Conservation (phyloP, 1,140 invertebrate species). For the Rhyacophila brunnea region DNA sequence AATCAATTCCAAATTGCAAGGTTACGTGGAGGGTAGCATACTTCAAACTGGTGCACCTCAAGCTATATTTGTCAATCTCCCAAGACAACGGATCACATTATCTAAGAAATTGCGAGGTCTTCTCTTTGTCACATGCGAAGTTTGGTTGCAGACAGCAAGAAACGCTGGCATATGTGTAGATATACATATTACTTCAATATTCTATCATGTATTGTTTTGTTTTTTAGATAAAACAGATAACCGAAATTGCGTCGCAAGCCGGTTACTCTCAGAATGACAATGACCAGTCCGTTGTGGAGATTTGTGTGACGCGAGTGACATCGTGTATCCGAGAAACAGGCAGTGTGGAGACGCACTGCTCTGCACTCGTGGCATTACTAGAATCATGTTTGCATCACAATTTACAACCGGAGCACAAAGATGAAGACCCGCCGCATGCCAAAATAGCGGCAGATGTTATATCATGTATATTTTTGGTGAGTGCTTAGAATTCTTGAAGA, state of each 20-base stretch:
- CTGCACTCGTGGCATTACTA: conserved; percentile 76
- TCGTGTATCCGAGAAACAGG: conserved; percentile 87
- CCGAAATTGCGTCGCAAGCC: conserved; percentile 73
- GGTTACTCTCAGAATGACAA: conserved; percentile 84
- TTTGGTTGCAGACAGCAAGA: too few relatives aligned
- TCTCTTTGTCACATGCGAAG: too few relatives aligned
- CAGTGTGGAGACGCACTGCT: conserved; percentile 81
- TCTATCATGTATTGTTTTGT: conserved; percentile 5
- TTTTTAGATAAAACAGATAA: conserved; percentile 68
- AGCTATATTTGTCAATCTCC: too few relatives aligned
- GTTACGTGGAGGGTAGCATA: too few relatives aligned
- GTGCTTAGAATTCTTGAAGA: too few relatives aligned
- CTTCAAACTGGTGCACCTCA: too few relatives aligned
- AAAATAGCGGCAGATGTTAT: conserved; percentile 94
- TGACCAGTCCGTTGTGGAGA: conserved; percentile 92
- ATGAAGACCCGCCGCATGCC: conserved; percentile 90
- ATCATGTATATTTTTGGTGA: conserved; percentile 90
- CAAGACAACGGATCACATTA: too few relatives aligned
- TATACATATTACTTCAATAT: neutral
- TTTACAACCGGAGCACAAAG: conserved; percentile 71
- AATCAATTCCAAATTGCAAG: too few relatives aligned
- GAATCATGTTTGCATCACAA: conserved; percentile 87
- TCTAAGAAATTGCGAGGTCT: too few relatives aligned
- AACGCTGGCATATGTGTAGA: too few relatives aligned
- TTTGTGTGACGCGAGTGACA: conserved; percentile 84